phyloP scores from a whole-genome alignment of 2,113 vertebrate species.

The human region DNA sequence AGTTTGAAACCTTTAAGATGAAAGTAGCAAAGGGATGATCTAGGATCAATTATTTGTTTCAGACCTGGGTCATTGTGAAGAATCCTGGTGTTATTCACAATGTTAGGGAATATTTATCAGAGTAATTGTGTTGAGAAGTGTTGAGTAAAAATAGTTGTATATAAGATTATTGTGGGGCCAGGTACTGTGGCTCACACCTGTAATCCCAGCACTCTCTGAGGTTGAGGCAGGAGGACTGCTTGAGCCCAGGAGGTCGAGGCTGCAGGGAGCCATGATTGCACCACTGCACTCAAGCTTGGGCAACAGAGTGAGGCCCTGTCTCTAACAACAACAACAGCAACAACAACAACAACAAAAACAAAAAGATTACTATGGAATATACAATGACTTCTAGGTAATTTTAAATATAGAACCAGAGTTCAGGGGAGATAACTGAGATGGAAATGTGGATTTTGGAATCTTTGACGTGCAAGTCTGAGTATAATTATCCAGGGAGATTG shows the following conservation, averaged over 20 bases:
- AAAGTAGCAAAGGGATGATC: neutral
- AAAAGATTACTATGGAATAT: neutral
- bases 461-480: neutral
- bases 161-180: neutral
- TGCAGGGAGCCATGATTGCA: no score
- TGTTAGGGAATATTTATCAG: neutral
- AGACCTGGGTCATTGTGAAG: neutral
- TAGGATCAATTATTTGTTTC: neutral
- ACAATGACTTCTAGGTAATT: neutral
- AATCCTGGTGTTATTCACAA: neutral
- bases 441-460: neutral
- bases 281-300: no score
- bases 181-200: no score
- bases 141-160: neutral
- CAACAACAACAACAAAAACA: no score
- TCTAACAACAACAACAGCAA: no score
- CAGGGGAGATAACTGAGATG: neutral
- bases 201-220: no score
- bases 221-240: no score
- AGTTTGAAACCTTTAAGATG: neutral
- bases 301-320: no score
- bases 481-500: neutral
- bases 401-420: neutral
- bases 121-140: neutral
- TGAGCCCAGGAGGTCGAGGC: no score